These are phyloP conservation scores for Emydocephalus ijimae DNA, from an alignment of 2,113 vertebrate genomes.

Conservation along the genomic window DNA sequence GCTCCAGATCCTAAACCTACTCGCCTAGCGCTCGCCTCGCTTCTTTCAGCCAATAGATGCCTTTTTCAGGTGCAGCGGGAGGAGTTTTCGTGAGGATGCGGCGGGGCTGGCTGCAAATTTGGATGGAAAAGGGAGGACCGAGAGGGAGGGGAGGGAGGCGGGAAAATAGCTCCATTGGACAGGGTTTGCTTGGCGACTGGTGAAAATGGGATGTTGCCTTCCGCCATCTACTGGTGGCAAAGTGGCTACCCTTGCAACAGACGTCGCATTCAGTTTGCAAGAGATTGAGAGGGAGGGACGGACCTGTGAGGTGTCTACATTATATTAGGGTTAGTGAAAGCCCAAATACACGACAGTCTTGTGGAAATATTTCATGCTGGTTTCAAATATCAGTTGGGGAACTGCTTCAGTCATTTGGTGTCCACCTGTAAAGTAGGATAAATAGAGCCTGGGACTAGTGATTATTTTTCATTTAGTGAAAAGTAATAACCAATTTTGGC, in stretches of 20 bases:
- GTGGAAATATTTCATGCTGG: not conserved
- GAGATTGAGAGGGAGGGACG: not conserved
- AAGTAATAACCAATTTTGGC: not conserved
- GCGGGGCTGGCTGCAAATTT: conserved; percentile 18
- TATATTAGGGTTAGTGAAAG: not conserved
- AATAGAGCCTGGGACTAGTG: not conserved
- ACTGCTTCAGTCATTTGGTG: not conserved
- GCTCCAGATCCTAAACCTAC: not conserved
- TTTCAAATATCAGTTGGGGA: not conserved
- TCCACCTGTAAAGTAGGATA: not conserved
- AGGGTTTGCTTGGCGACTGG: conserved; percentile 29
- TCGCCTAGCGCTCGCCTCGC: not conserved
- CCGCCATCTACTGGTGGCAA: conserved; percentile 57
- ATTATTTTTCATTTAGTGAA: not conserved
- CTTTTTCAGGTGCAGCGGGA: not conserved
- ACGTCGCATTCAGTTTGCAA: not conserved
- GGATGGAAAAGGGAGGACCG: conserved; percentile 24
- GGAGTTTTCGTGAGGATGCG: conserved; percentile 36
- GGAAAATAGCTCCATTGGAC: conserved; percentile 33
- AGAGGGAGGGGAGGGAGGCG: not conserved
- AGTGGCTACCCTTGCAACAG: not conserved
- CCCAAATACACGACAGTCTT: not conserved
- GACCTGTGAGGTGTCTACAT: not conserved
- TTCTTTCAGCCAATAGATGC: not conserved
- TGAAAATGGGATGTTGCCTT: conserved; percentile 24